These are phyloP conservation scores for Brachionus paranguensis DNA, from an alignment of 1,140 invertebrate genomes.

Conservation along the genomic window DNA sequence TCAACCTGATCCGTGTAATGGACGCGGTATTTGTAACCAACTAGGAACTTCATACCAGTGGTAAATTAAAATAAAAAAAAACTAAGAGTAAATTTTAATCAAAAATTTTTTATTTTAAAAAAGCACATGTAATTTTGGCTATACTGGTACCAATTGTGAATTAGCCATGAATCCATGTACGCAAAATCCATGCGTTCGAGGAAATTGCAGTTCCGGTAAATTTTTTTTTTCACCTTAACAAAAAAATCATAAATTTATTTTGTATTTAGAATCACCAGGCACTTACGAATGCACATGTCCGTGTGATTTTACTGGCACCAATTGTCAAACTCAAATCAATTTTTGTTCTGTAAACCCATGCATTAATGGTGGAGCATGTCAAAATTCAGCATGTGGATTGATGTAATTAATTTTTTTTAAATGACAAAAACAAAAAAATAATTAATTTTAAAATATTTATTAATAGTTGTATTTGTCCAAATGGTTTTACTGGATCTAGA, in stretches of 20 bases:
- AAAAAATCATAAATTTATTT: not conserved
- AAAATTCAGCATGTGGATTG: constrained; percentile 23
- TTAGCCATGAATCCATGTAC: constrained; percentile 60
- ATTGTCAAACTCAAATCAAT: not conserved
- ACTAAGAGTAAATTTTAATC: no score
- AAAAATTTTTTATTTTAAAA: not conserved
- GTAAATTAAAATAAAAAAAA: not conserved
- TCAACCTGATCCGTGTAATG: constrained; percentile 27
- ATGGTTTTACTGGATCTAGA: no score
- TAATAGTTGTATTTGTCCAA: not conserved
- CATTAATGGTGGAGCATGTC: constrained; percentile 40
- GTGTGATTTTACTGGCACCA: not conserved
- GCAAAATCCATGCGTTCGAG: constrained; percentile 47
- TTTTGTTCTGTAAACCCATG: constrained; percentile 40
- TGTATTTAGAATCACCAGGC: not conserved
- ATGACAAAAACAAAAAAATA: not conserved
- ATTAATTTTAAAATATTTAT: not conserved
- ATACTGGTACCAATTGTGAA: constrained; percentile 44
- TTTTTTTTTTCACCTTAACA: not conserved
- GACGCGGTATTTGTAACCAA: not conserved
- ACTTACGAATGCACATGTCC: not conserved
- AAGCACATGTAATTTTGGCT: constrained; percentile 11
- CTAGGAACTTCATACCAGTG: constrained; percentile 13
- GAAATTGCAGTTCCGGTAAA: constrained; percentile 44
- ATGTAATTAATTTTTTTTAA: not conserved